Percentiles rank a stretch among this genome's conserved stretches.
These are phyloP conservation scores for Eulacestoma nigropectus DNA, from an alignment of 2,113 vertebrate species.

Conservation along the genomic window DNA sequence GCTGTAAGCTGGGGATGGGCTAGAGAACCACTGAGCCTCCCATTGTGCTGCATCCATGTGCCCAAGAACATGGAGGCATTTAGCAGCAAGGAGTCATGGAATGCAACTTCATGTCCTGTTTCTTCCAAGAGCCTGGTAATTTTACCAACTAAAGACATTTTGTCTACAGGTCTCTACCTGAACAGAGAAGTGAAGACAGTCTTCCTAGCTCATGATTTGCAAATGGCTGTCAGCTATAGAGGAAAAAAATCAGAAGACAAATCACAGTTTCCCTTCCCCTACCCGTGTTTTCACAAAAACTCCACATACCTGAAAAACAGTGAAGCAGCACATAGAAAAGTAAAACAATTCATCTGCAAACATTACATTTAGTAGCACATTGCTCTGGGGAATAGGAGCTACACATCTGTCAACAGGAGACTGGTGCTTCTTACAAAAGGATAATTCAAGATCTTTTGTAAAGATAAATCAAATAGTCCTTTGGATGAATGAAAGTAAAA, in stretches of 20 bases:
- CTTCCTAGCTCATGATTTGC: background rate
- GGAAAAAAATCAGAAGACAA: background rate
- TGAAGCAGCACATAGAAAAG: background rate
- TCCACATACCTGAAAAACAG: background rate
- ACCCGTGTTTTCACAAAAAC: background rate
- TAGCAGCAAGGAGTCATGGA: rapidly evolving
- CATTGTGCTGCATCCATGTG: rapidly evolving
- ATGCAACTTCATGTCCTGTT: background rate
- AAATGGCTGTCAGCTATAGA: background rate
- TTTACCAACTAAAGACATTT: background rate
- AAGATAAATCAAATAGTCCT: background rate
- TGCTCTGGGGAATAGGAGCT: background rate
- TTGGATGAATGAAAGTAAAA: background rate
- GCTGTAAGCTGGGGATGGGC: background rate
- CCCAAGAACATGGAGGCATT: background rate
- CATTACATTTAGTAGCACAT: background rate
- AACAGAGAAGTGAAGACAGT: background rate
- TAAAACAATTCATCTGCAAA: background rate
- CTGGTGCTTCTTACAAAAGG: background rate
- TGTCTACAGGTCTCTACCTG: background rate
- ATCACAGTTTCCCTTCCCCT: background rate
- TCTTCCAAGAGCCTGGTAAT: background rate
- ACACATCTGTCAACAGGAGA: background rate
- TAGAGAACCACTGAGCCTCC: background rate
- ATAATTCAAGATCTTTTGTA: background rate